Percentiles rank a stretch among this genome's conserved stretches.
These are phyloP conservation scores for Hemicordylus capensis DNA, from an alignment of 2,113 vertebrate species.

Conservation along the genomic window DNA sequence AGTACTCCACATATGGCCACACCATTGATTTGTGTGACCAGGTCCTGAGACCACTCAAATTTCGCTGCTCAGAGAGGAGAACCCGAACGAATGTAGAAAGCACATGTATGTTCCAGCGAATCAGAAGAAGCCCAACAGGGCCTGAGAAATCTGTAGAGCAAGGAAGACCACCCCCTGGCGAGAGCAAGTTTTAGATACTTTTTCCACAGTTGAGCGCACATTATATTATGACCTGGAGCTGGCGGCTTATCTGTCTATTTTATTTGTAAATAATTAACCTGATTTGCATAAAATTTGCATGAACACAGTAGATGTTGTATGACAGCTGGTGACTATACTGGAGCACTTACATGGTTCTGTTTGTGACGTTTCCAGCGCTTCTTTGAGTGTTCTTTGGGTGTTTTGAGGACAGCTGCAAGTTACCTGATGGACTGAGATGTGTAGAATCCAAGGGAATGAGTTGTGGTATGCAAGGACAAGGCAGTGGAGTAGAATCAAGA, in stretches of 20 bases:
- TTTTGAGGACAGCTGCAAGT: not conserved
- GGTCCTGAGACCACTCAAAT: no score
- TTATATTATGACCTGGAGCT: not conserved
- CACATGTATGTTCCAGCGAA: not conserved
- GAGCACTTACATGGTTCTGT: not conserved
- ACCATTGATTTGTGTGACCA: no score
- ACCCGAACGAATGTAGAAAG: no score
- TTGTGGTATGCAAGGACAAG: no score
- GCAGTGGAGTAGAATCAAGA: no score
- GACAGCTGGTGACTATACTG: not conserved
- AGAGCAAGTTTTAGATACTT: not conserved
- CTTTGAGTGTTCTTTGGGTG: not conserved
- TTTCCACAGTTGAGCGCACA: not conserved
- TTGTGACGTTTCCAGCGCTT: not conserved
- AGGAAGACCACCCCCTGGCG: not conserved
- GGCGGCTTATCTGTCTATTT: not conserved
- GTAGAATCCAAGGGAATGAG: no score
- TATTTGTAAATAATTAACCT: constrained; percentile 2
- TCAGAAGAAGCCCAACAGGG: not conserved
- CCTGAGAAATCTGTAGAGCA: no score
- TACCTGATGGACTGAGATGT: not conserved
- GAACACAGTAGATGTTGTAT: not conserved
- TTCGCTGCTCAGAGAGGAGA: no score
- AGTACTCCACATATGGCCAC: no score
- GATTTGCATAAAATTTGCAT: not conserved